Base-by-base conservation (phyloP, 2,113 vertebrate species). In the Tachysurus vachellii region DNA sequence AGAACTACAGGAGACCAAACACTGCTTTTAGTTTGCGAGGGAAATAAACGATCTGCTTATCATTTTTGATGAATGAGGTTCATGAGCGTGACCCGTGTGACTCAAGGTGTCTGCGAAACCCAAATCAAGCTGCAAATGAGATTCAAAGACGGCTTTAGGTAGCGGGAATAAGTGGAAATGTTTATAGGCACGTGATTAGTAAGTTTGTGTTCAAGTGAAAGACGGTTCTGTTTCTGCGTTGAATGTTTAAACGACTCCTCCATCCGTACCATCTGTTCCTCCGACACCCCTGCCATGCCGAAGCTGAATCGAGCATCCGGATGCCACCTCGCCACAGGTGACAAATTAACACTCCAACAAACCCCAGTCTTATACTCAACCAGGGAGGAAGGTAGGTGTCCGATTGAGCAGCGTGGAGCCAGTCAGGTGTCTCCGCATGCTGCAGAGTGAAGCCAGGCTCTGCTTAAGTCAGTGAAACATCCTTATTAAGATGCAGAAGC, bases 401-500 rank as follows among this genome's bases (percentile, higher is more conserved):
- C 84, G 91, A 92, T 92, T 87, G 87, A 91, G 90, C 76, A 87
- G 79, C 79, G 9, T 80, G 85, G 23, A 70, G 79, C 73, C 73
- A 50, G 42, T 82, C 44, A 31, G 56, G 36, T 64, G 81, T 82
- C 83, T 86, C 80, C 13, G 76, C 80, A 56, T 81, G 71, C 76
- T 56, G 28, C 87, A 47, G 71, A 28, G 4, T 66, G 64, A 80
- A 87, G 61, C 79, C 61, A 19, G 59, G 88, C 56, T 62, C 82
- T 54, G 59, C 59, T 6, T 23, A 62, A 56, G 77, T 70, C 68
- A 56, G 70, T 44, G 68, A 59, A 89, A 83, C 64, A 21, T 42
- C 16, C 90, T 94, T 87, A 93, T 94, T 93, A 92, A 91, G 86
- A 94, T 93, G 92, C 94, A 90, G 84, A 84, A 88, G 66, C 82